Evolutionary conservation across 2,888 invertebrate genomes (phyloP), one percentile per base, ranked within the genome.

Genomic region (Tetropium fuscum): DNA sequence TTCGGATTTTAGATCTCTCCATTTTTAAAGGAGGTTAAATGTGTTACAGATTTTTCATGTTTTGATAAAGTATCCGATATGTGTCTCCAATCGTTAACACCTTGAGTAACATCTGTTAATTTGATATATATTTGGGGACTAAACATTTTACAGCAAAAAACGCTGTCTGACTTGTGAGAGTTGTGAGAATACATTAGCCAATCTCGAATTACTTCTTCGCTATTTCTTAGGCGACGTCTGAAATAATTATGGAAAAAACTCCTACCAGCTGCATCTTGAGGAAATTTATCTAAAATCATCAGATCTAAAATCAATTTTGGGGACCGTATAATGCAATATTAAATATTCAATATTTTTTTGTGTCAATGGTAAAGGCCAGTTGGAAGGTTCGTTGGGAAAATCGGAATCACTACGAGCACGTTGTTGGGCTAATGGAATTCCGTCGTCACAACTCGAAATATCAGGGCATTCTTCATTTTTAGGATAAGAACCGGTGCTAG

Each of bases 141-240:
- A 25, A 47, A 47, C 27, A 30, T 47, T 47, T 47, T 47, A 13
- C 47, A 32, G 30, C 47, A 47, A 30, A 47, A 47, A 20, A 47
- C 47, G 8, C 30, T 16, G 13, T 47, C 25, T 30, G 25, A 30
- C 18, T 25, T 25, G n/a, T 30, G 18, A 47, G 47, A 47, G 16
- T n/a, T n/a, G n/a, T n/a, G n/a, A n/a, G n/a, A n/a, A n/a, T 47
- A 47, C 30, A 47, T 47, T 18, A 47, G 47, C 47, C 47, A 47
- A 8, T 30, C 18, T 13, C 30, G 25, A 30, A 19, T 18, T 10
- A 47, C 18, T 47, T 47, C 25, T 18, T 47, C 47, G 25, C 30
- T n/a, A 7, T 47, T 47, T 47, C 22, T 20, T 30, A 47, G 11
- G 25, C 22, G 20, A 25, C 41, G 41, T 10, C 41, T 20, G 22